Evolutionary conservation across 2,113 vertebrate genomes (phyloP).

Genomic region (Mus musculus): DNA sequence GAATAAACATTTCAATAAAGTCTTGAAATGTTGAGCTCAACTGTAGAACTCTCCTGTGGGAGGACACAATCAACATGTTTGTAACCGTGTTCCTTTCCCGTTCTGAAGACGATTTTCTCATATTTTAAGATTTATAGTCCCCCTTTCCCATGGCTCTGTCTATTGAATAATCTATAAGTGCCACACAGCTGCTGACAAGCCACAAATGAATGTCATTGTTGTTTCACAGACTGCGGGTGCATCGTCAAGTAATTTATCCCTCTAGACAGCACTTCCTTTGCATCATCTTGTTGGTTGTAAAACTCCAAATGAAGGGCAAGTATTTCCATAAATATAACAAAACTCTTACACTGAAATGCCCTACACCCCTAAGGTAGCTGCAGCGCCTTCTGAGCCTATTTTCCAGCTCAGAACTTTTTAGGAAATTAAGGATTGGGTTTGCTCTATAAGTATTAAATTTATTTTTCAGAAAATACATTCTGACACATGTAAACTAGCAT

Average conservation of each 20-base stretch:
- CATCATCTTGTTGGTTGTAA: slow-evolving; percentile 43
- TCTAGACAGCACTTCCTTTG: slow-evolving; percentile 42
- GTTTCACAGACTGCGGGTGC: slow-evolving; percentile 1
- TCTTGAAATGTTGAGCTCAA: slow-evolving; percentile 56
- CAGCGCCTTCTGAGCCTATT: no score
- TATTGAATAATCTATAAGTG: slow-evolving; percentile 59
- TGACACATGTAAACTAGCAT: neutral
- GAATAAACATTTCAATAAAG: slow-evolving; percentile 57
- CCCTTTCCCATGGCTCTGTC: slow-evolving; percentile 60
- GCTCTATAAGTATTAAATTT: neutral
- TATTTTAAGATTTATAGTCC: slow-evolving; percentile 60
- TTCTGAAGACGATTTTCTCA: slow-evolving; percentile 64
- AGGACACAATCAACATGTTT: slow-evolving; percentile 63
- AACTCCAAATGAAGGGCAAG: slow-evolving; percentile 45
- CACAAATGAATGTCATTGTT: slow-evolving; percentile 48
- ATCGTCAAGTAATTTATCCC: slow-evolving; percentile 63
- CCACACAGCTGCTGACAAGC: slow-evolving; percentile 55
- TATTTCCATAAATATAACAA: neutral
- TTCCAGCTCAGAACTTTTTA: slow-evolving; percentile 37
- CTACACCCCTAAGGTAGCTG: neutral
- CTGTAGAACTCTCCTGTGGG: slow-evolving; percentile 42
- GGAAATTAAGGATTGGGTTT: neutral
- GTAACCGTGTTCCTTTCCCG: slow-evolving; percentile 8
- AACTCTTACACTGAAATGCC: neutral
- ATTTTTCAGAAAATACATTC: neutral